These are phyloP conservation scores for Tautogolabrus adspersus DNA, from an alignment of 2,113 vertebrate genomes.

Conservation along the genomic window DNA sequence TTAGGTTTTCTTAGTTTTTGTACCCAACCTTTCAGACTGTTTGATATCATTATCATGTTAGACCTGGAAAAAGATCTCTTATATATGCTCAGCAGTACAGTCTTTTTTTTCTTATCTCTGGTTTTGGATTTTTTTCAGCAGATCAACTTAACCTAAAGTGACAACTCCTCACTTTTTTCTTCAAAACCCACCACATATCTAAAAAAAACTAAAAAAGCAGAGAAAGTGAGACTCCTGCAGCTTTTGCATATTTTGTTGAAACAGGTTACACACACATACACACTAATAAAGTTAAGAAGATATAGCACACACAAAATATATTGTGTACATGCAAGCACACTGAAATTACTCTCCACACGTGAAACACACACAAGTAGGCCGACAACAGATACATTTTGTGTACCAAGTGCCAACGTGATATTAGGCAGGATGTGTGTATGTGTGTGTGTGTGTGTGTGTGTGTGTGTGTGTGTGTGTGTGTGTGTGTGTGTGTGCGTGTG, in stretches of 20 bases:
- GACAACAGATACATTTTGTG: too few relatives aligned
- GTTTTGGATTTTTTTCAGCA: not conserved
- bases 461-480: conserved; percentile 17
- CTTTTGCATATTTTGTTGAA: too few relatives aligned
- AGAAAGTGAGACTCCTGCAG: conserved; percentile 7
- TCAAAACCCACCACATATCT: not conserved
- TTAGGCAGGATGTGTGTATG: too few relatives aligned
- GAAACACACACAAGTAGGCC: not conserved
- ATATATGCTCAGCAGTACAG: not conserved
- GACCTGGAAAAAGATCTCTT: too few relatives aligned
- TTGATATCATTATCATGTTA: too few relatives aligned
- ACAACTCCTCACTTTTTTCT: not conserved
- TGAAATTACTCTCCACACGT: not conserved
- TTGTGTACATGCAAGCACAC: not conserved
- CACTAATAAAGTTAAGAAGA: too few relatives aligned
- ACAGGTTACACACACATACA: too few relatives aligned
- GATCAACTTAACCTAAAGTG: not conserved
- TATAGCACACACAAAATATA: not conserved
- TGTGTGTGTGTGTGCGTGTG: conserved; percentile 12
- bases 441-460: conserved; percentile 5
- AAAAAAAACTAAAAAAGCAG: not conserved
- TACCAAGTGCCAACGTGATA: too few relatives aligned
- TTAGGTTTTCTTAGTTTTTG: too few relatives aligned
- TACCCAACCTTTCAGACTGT: too few relatives aligned
- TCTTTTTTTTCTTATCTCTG: not conserved